Evolutionary conservation across 2,113 vertebrate genomes (phyloP), one percentile per base, ranked within the genome.

Genomic region (Limanda limanda): DNA sequence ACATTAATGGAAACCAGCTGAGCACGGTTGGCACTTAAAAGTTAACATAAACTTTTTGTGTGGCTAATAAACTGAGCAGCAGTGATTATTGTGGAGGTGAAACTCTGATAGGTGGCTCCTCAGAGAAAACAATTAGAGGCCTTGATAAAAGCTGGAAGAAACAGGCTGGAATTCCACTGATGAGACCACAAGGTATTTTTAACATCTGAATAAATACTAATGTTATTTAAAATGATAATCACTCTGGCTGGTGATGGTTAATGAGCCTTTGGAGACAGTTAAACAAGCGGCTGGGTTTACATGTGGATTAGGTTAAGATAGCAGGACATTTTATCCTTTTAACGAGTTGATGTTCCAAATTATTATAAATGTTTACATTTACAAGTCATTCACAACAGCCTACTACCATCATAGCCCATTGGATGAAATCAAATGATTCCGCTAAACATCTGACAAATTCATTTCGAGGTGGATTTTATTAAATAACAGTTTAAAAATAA

Each of bases 1-100:
- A 88, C 76, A 78, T 67, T 84, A 92, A 94, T 93, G 79, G 55
- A 88, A 92, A 89, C 82, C 93, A 91, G 82, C 82, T 90, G 91
- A 90, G 80, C 70, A 76, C 65, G 56, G 72, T 79, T 91, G 78
- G 72, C 80, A 78, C 76, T 79, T 88, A 56, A 79, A 67, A 72
- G 65, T 40, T 45, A 42, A 78, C 67, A 65, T 79, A 86, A 92
- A 84, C 74, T 37, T 73, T 71, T 66, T 61, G 62, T 78, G 71
- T 56, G 0, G 51, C 73, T 76, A 67, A 68, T 87, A 68, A 85
- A 87, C n/a, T 55, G 21, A 69, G 64, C 13, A 7, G 52, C 21
- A n/a, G 20, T 55, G 25, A 74, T 78, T 68, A 72, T 52, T 58
- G 37, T 12, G 1, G 31, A 4, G 11, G n/a, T 74, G 62, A 51